phyloP scores from a whole-genome alignment of 2,797 vertebrate species.

The Bradypus variegatus region DNA sequence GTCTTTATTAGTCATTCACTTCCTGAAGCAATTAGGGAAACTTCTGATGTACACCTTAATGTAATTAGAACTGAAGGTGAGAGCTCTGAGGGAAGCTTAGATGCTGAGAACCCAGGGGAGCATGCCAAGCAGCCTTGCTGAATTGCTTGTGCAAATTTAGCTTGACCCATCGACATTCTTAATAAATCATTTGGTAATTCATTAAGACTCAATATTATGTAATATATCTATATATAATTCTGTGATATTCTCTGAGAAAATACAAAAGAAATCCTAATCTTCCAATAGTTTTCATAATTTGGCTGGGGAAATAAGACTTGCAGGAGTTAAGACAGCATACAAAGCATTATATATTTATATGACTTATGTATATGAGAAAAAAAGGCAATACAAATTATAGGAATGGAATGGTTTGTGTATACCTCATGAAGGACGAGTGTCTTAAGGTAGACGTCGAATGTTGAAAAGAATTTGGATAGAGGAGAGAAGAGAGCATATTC shows the following conservation, averaged over 20 bases:
- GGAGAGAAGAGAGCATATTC: slow-evolving; percentile 29
- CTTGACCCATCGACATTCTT: neutral
- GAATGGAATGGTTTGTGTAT: slow-evolving; percentile 10
- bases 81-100: neutral
- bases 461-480: slow-evolving; percentile 6
- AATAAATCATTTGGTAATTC: slow-evolving; percentile 12
- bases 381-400: slow-evolving; percentile 11
- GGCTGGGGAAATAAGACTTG: slow-evolving; percentile 30
- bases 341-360: slow-evolving; percentile 21
- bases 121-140: neutral
- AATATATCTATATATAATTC: neutral
- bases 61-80: neutral
- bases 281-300: slow-evolving; percentile 12
- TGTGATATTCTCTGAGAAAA: slow-evolving; percentile 9
- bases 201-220: neutral
- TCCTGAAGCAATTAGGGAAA: slow-evolving; percentile 42
- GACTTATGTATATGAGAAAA: slow-evolving; percentile 26
- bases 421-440: neutral
- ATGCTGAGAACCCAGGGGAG: neutral
- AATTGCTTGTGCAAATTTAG: neutral
- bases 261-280: slow-evolving; percentile 2
- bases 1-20: slow-evolving; percentile 31
- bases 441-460: neutral
- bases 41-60: neutral
- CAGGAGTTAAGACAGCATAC: neutral